Percentiles rank a stretch among this genome's conserved stretches.
These are phyloP conservation scores for Dioctria linearis DNA, from an alignment of 2,888 invertebrate genomes.

Conservation along the genomic window DNA sequence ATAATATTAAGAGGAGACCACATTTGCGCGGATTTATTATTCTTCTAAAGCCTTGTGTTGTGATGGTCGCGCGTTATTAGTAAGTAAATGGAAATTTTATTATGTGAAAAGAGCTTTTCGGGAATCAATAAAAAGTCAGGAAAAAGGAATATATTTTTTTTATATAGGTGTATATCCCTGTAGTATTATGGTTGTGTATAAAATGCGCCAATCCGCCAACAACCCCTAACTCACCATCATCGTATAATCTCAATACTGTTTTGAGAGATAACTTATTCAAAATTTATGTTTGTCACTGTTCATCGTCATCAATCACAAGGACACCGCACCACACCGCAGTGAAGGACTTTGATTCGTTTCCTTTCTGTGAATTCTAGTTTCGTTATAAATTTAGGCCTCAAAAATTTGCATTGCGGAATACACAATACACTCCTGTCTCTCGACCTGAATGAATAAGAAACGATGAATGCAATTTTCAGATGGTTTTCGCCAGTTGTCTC, in stretches of 20 bases:
- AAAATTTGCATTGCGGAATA: slow-evolving; percentile 18
- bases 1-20: slow-evolving; percentile 28
- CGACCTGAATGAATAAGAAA: slow-evolving; percentile 21
- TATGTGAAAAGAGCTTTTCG: slow-evolving; percentile 30
- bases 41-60: background rate
- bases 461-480: slow-evolving; percentile 41
- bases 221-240: too few relatives aligned
- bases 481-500: slow-evolving; percentile 42
- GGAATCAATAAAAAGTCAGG: slow-evolving; percentile 13
- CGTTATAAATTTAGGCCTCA: background rate
- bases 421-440: background rate
- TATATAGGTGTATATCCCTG: background rate
- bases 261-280: slow-evolving; percentile 9
- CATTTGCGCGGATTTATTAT: slow-evolving; percentile 52
- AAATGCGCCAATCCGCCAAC: too few relatives aligned
- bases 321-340: background rate
- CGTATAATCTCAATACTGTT: background rate
- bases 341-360: slow-evolving; percentile 1
- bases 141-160: background rate
- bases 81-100: slow-evolving; percentile 43
- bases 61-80: slow-evolving; percentile 30
- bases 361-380: background rate
- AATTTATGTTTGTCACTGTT: background rate
- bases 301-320: slow-evolving; percentile 34
- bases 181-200: background rate